Evolutionary conservation across 2,888 invertebrate species (phyloP), one percentile per base, ranked within the genome.

Genomic region (Philhelius pedissequus): DNA sequence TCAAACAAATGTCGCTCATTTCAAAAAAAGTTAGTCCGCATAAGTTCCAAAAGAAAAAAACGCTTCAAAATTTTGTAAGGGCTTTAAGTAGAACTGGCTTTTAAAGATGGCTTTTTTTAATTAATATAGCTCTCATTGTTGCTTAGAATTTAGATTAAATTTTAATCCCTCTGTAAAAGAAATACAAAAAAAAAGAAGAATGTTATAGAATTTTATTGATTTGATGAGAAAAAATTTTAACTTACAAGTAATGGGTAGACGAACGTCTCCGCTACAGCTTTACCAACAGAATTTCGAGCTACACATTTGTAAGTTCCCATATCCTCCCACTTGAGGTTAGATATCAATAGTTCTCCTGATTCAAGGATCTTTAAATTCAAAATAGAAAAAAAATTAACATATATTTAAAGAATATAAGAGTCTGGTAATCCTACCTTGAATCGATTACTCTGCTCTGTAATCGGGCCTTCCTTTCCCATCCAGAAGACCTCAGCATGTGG

Each of bases 221-320:
- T 4, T n/a, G 2, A 22, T 5, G 11, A 3, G 11, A 38, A 30
- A 25, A 30, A 43, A 15, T 13, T 20, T 58, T 9, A 38, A 89
- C 90, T 90, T 89, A 91, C 91, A 88, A 90, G 89, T 89, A 90
- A 89, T 15, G 96, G 96, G 89, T 97, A 96, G n/a, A 96, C 89
- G 91, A 96, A 96, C 7, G 96, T 95, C 18, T 92, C 92, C 4
- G 92, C 93, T 0, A 92, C 90, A 87, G 95, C 95, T 84, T 93
- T 93, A 4, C 95, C 95, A 15, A 93, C 91, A 15, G 92, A 89
- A 88, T 95, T 96, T 86, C 94, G 93, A 0, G 95, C 96, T 13
- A 94, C 92, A 89, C 98, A 98, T 1, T 93, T 94, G 90, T 95
- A 97, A 20, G 93, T 93, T 5, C 97, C 97, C 97, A 97, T 97